phyloP scores from a whole-genome alignment of 2,113 vertebrate species.

The Melanostigma gelatinosum region DNA sequence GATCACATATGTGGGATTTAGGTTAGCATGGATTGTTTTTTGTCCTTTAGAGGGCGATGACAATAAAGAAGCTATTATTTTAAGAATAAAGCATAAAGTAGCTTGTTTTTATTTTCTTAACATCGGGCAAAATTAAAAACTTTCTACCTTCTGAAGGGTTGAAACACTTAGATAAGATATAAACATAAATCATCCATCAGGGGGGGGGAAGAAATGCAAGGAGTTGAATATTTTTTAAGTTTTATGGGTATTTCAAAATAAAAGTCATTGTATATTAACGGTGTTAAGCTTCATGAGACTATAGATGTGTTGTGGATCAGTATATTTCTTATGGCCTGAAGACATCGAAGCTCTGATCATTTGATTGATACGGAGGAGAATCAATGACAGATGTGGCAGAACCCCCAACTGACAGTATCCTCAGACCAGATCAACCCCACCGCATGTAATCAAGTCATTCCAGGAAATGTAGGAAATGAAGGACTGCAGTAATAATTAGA shows the following conservation, averaged over 20 bases:
- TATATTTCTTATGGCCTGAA: slow-evolving; percentile 16
- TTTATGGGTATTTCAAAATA: background rate
- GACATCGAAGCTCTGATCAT: slow-evolving; percentile 52
- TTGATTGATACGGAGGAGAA: slow-evolving; percentile 48
- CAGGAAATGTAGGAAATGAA: slow-evolving; percentile 30
- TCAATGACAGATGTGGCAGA: slow-evolving; percentile 48
- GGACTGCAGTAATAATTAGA: slow-evolving; percentile 33
- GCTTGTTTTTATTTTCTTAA: slow-evolving; percentile 9
- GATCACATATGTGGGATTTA: slow-evolving; percentile 55
- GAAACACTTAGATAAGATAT: background rate
- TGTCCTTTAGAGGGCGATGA: slow-evolving; percentile 4
- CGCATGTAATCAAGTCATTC: slow-evolving; percentile 33
- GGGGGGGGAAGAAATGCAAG: background rate
- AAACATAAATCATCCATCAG: slow-evolving; percentile 4
- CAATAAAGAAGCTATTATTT: slow-evolving; percentile 21
- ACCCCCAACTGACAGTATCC: slow-evolving; percentile 16
- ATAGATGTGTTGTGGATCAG: background rate
- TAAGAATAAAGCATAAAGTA: slow-evolving; percentile 13
- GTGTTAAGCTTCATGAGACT: slow-evolving; percentile 7
- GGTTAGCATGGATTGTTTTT: slow-evolving; percentile 20
- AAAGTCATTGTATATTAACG: background rate
- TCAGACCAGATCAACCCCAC: slow-evolving; percentile 27
- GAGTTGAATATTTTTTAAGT: background rate
- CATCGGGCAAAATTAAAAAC: background rate
- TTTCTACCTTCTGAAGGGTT: background rate